phyloP scores from a whole-genome alignment of 2,113 vertebrate genomes.

The Sphaerodactylus townsendi region DNA sequence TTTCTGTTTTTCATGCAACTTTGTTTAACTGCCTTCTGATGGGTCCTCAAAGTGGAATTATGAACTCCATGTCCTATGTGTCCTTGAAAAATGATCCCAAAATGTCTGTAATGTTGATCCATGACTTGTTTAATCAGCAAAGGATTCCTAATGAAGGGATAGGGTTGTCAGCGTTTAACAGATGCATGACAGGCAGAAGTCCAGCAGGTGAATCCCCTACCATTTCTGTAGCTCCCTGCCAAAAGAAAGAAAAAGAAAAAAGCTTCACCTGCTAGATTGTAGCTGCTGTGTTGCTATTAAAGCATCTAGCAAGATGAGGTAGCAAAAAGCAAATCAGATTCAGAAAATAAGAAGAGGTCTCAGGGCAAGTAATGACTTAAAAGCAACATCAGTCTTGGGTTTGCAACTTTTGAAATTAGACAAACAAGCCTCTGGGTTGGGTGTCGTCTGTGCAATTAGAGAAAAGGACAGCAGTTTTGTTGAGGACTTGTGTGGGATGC shows the following conservation, averaged over 20 bases:
- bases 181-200: background rate
- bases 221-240: background rate
- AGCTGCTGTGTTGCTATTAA: background rate
- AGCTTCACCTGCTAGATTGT: background rate
- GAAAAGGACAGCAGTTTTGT: background rate
- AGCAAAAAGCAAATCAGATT: background rate
- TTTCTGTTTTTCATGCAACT: background rate
- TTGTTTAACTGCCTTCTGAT: background rate
- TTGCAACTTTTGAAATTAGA: background rate
- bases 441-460: background rate
- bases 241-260: background rate
- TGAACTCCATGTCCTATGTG: background rate
- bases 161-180: background rate
- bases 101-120: background rate
- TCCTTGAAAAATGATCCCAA: slow-evolving; percentile 15
- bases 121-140: background rate
- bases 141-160: background rate
- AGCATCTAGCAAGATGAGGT: background rate
- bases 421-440: background rate
- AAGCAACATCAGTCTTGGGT: too few species aligned
- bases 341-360: background rate
- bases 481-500: background rate
- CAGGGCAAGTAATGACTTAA: background rate
- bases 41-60: background rate
- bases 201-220: background rate